Evolutionary conservation across 2,113 vertebrate genomes (phyloP).

Genomic region (Varanus salvator): DNA sequence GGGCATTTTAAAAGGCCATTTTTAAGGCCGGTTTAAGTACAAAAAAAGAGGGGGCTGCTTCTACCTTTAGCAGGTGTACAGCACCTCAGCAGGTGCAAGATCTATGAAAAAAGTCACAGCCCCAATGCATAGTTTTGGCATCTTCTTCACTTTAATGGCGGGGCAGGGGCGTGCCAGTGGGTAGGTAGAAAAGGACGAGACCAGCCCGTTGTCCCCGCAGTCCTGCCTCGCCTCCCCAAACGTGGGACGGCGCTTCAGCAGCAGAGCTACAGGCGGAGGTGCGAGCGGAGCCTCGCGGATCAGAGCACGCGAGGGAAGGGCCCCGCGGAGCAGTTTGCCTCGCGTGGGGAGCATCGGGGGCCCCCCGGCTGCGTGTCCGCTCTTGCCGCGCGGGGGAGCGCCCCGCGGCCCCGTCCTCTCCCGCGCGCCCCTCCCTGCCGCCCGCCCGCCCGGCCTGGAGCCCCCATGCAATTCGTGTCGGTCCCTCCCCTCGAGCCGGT

Average conservation of each 20-base stretch:
- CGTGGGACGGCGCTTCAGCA: neutral
- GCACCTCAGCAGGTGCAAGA: too few species aligned
- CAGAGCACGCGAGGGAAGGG: neutral
- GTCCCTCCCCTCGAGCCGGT: slow-evolving; percentile 36
- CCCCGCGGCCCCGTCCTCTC: neutral
- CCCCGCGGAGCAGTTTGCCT: neutral
- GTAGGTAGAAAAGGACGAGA: neutral
- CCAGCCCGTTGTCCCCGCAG: too few species aligned
- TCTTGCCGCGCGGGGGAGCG: neutral
- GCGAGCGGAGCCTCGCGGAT: neutral
- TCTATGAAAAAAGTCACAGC: too few species aligned
- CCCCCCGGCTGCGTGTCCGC: neutral
- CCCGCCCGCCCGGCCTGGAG: neutral
- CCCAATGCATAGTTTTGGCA: neutral
- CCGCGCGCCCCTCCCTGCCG: neutral
- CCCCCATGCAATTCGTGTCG: slow-evolving; percentile 19
- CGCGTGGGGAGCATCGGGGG: neutral
- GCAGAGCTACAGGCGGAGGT: neutral
- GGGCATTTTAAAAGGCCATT: too few species aligned
- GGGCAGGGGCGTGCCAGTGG: too few species aligned
- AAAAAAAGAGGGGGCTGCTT: too few species aligned
- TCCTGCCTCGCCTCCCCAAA: neutral
- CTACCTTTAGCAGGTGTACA: too few species aligned
- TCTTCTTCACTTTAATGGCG: neutral
- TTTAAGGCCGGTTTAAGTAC: too few species aligned